Percentiles rank a stretch among this genome's conserved stretches.
phyloP scores from a whole-genome alignment of 2,113 vertebrate species.

The Sitta europaea region DNA sequence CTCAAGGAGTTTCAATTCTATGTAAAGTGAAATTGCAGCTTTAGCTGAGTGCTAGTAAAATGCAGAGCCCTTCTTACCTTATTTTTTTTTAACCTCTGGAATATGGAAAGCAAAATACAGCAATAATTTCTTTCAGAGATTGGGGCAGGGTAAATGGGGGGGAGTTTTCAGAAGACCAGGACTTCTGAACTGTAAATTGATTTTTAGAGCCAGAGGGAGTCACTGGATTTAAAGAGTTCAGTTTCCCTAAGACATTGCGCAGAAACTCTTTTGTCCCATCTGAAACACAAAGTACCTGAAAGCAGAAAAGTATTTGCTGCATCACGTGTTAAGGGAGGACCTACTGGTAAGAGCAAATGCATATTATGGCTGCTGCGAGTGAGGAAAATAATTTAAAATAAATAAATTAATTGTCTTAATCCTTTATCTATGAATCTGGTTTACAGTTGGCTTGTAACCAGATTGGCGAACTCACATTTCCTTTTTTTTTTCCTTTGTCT shows the following conservation, averaged over 20 bases:
- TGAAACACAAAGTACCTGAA: neutral
- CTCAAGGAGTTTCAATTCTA: conserved; percentile 60
- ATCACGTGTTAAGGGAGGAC: neutral
- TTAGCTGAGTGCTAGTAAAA: neutral
- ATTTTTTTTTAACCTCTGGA: neutral
- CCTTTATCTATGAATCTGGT: neutral
- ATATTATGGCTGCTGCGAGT: neutral
- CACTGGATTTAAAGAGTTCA: neutral
- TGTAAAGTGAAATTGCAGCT: conserved; percentile 57
- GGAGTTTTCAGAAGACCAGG: neutral
- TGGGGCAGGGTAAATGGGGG: neutral
- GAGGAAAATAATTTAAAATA: neutral
- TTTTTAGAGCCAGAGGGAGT: neutral
- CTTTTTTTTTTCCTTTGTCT: neutral
- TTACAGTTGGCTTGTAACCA: neutral
- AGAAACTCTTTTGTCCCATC: neutral
- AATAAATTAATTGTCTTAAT: neutral
- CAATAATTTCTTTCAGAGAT: neutral
- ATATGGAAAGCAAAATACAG: neutral
- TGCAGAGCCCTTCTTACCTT: fast-evolving
- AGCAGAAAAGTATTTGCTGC: neutral
- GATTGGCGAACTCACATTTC: neutral
- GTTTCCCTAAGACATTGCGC: neutral
- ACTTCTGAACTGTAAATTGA: neutral
- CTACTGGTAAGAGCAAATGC: neutral